Conservation (phyloP, 2,797 vertebrate genomes). For the Intellagama lesueurii region DNA sequence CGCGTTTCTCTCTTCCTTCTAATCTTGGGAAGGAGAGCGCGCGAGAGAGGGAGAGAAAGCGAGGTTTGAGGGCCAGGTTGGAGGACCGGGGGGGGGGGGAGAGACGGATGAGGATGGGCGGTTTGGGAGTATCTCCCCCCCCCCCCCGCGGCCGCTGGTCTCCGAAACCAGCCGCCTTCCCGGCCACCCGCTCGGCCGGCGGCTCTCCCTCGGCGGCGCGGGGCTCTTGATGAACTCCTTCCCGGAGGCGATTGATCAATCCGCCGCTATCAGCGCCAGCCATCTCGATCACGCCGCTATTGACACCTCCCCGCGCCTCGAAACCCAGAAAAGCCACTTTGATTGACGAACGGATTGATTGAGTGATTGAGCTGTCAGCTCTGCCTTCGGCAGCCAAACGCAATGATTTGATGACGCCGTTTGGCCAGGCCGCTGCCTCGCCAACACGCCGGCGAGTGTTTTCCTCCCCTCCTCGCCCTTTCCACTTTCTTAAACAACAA, state of each 20-base stretch:
- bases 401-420: no score
- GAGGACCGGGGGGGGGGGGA: no score
- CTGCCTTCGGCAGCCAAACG: neutral
- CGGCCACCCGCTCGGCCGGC: no score
- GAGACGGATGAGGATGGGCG: neutral
- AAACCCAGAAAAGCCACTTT: neutral
- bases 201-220: neutral
- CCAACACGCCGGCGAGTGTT: no score
- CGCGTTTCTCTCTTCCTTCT: no score
- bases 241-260: neutral
- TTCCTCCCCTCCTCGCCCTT: no score
- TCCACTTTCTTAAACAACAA: no score
- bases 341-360: neutral
- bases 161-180: neutral
- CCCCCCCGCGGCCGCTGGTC: neutral
- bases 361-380: slow-evolving; percentile 1
- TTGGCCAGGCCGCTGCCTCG: no score
- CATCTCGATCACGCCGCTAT: neutral
- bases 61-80: neutral
- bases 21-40: no score
- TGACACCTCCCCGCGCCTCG: neutral
- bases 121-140: neutral
- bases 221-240: neutral
- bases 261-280: neutral
- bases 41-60: no score